Percentiles rank a stretch among this genome's conserved stretches.
phyloP scores from a whole-genome alignment of 2,888 invertebrate genomes.

The Linhomoeus sp. region DNA sequence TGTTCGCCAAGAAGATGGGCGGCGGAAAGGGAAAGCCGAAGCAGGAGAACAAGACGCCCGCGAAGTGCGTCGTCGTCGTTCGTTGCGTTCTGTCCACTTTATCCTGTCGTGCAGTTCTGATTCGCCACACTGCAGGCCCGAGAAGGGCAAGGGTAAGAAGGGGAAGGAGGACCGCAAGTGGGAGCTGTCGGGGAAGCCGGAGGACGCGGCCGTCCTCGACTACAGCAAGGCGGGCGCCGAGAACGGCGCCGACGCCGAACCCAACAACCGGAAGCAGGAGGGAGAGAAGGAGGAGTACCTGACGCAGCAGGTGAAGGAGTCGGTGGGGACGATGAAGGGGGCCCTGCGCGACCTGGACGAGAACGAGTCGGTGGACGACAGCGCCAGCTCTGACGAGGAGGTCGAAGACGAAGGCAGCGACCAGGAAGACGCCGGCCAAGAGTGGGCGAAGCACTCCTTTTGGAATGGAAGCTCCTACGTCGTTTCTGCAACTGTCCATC shows the following conservation, averaged over 20 bases:
- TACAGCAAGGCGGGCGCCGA: slow-evolving; percentile 23
- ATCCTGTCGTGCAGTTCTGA: too few species aligned
- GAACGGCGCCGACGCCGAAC: background rate
- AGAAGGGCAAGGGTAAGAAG: slow-evolving; percentile 9
- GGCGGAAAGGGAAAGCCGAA: slow-evolving; percentile 28
- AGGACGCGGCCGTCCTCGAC: slow-evolving; percentile 28
- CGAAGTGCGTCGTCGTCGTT: slow-evolving; percentile 5
- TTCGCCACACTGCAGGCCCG: too few species aligned
- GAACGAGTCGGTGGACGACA: slow-evolving; percentile 25
- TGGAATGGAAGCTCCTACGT: too few species aligned
- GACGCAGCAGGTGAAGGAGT: slow-evolving; percentile 6
- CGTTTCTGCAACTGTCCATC: too few species aligned
- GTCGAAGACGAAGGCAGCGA: slow-evolving; percentile 10
- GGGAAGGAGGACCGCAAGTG: slow-evolving; percentile 19
- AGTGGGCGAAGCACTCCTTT: background rate
- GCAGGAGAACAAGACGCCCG: slow-evolving; percentile 32
- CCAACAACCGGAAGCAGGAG: slow-evolving; percentile 42
- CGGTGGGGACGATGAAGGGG: slow-evolving; percentile 31
- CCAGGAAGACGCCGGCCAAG: slow-evolving; percentile 10
- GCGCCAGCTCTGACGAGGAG: slow-evolving; percentile 12
- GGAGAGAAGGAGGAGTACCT: slow-evolving; percentile 35
- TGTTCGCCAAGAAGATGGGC: slow-evolving; percentile 33
- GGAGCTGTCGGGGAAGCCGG: slow-evolving; percentile 14
- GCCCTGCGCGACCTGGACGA: slow-evolving; percentile 31
- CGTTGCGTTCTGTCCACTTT: too few species aligned